Conservation (phyloP, 1,140 invertebrate genomes). For the Camponotus pennsylvanicus region DNA sequence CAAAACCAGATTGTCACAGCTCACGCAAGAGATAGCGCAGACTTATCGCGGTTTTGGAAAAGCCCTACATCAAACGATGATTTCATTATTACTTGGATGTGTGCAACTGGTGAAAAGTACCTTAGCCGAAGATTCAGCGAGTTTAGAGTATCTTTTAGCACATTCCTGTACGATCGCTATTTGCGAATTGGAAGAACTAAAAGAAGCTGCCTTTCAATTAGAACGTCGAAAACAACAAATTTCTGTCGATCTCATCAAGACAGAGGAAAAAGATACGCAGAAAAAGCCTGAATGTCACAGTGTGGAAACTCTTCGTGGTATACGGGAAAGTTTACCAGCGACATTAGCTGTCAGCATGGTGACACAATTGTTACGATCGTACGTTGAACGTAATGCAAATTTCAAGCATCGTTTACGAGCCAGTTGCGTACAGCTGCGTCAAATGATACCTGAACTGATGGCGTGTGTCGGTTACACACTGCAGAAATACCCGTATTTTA, state of each 20-base stretch:
- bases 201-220: slow-evolving; percentile 64
- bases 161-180: slow-evolving; percentile 79
- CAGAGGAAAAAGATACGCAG: slow-evolving; percentile 40
- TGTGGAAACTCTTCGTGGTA: slow-evolving; percentile 61
- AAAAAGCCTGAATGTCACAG: slow-evolving; percentile 53
- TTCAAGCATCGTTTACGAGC: slow-evolving; percentile 68
- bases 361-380: slow-evolving; percentile 79
- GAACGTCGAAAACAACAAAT: slow-evolving; percentile 42
- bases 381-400: slow-evolving; percentile 68
- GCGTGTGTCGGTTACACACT: slow-evolving; percentile 79
- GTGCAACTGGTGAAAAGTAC: slow-evolving; percentile 80
- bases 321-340: slow-evolving; percentile 77
- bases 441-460: slow-evolving; percentile 82
- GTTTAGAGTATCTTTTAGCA: slow-evolving; percentile 80
- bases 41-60: slow-evolving; percentile 80
- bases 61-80: slow-evolving; percentile 79
- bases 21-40: slow-evolving; percentile 81
- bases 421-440: slow-evolving; percentile 78
- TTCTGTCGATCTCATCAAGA: slow-evolving; percentile 1
- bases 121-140: slow-evolving; percentile 75
- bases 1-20: slow-evolving; percentile 76
- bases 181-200: slow-evolving; percentile 79
- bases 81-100: slow-evolving; percentile 81
- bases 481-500: slow-evolving; percentile 80
- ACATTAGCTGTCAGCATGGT: slow-evolving; percentile 82